Base-by-base conservation (phyloP, 2,113 vertebrate genomes). In the Mola mola region DNA sequence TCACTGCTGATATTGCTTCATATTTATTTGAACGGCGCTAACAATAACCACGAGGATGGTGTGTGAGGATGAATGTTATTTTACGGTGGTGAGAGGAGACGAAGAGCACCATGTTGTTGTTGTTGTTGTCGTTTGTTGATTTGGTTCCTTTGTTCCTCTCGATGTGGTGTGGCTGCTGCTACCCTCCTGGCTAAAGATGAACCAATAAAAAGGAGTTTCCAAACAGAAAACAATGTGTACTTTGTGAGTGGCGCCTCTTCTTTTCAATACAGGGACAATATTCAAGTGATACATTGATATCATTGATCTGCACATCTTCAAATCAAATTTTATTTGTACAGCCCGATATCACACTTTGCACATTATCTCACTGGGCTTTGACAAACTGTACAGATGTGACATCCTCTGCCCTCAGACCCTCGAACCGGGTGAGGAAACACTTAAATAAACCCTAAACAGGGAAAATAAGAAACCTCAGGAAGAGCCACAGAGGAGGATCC, bases 161-260 rank as follows among this genome's bases (percentile, higher is more conserved):
- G 48, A 69, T 84, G 87, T 82, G 79, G 71, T 56, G 77, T 75
- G 86, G 76, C 79, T 83, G 88, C 75, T 78, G 72, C 61, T 72
- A 51, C 78, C 83, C 83, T 83, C 78, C 63, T 69, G 81, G 83
- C 81, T 81, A 66, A 87, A 72, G 74, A 84, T 25, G 55, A 86
- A 83, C 76, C 78, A 91, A 91, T 91, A 91, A 90, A 87, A 88
- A 75, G 34, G 60, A 83, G 62, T 82, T 90, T 88, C 71, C 66
- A 88, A 88, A 74, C 41, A 21, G 37, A 73, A 24, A 24, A 16
- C 2, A 11, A 25, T 1, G 41, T 20, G 20, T 53, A n/a, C 55
- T 25, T 22, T 3, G 12, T 67, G 12, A 20, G n/a, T 50, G 33
- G 9, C 9, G 28, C 9, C n/a, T n/a, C n/a, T n/a, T n/a, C n/a